phyloP scores from a whole-genome alignment of 37 sponge, comb jelly and placozoan species.

The Beroe forskalii region DNA sequence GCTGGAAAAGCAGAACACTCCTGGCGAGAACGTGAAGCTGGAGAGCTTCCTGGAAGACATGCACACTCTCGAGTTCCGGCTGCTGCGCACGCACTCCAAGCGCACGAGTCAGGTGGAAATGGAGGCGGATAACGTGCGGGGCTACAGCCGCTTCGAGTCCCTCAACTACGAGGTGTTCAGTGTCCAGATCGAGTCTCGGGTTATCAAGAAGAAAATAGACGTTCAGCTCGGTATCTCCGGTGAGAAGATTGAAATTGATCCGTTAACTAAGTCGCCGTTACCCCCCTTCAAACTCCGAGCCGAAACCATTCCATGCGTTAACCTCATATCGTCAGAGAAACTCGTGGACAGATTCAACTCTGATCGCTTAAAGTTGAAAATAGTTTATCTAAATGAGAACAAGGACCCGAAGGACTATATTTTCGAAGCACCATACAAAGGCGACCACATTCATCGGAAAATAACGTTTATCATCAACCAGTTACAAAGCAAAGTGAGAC shows the following conservation, averaged over 20 bases:
- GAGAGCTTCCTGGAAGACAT: constrained; percentile 42
- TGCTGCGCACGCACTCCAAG: constrained; percentile 40
- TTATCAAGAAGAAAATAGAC: constrained; percentile 54
- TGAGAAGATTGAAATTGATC: constrained; percentile 56
- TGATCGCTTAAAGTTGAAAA: constrained; percentile 33
- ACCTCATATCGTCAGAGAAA: constrained; percentile 9
- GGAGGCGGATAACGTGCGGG: constrained; percentile 31
- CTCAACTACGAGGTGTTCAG: constrained; percentile 49
- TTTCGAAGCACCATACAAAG: constrained; percentile 9
- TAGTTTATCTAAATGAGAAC: constrained; percentile 31
- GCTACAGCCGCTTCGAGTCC: constrained; percentile 58
- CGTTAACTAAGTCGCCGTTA: constrained; percentile 33
- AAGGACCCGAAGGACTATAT: constrained; percentile 41
- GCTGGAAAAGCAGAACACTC: constrained; percentile 16
- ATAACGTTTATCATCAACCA: constrained; percentile 63
- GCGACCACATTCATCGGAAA: constrained; percentile 45
- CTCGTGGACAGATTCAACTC: not conserved
- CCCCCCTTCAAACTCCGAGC: constrained; percentile 32
- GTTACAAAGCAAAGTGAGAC: constrained; percentile 25
- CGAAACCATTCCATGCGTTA: constrained; percentile 26
- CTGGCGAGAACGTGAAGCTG: constrained; percentile 2
- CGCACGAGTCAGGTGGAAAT: constrained; percentile 53
- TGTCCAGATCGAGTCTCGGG: constrained; percentile 32
- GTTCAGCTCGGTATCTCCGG: constrained; percentile 63
- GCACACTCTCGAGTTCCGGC: constrained; percentile 28